These are phyloP conservation scores for Cacatua alba DNA, from an alignment of 2,113 vertebrate genomes.

Conservation along the genomic window DNA sequence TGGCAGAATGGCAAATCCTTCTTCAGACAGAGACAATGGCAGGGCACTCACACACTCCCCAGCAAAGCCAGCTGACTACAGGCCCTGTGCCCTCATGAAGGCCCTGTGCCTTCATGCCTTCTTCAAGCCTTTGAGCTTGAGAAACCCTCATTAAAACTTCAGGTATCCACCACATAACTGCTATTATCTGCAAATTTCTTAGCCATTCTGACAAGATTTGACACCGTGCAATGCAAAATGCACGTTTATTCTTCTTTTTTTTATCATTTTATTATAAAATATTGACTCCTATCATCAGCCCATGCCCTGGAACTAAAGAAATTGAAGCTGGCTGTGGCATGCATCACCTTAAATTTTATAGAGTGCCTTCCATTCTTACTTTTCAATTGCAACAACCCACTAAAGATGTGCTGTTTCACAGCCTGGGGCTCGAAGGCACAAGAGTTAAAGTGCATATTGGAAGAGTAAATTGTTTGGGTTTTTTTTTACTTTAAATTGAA, in stretches of 20 bases:
- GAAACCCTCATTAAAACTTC: not conserved
- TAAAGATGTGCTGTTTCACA: not conserved
- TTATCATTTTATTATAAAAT: not conserved
- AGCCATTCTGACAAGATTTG: not conserved
- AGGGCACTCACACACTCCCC: fast-evolving
- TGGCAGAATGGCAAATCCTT: not conserved
- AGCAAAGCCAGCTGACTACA: not conserved
- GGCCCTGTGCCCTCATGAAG: not conserved
- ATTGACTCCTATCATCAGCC: not conserved
- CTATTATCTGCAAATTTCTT: not conserved
- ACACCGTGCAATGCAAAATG: not conserved
- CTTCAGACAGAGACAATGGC: not conserved
- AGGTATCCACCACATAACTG: not conserved
- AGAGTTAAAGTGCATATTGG: not conserved
- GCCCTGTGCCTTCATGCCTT: not conserved
- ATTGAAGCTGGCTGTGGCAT: not conserved
- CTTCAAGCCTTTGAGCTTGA: not conserved
- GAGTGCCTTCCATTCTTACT: not conserved
- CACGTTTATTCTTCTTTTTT: not conserved
- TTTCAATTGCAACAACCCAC: not conserved
- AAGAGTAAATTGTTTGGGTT: not conserved
- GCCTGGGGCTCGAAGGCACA: not conserved
- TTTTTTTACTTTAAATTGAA: slow-evolving; percentile 5
- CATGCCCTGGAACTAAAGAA: not conserved
- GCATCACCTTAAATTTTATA: not conserved